phyloP scores from a whole-genome alignment of 2,113 vertebrate species.

The Ictalurus furcatus region DNA sequence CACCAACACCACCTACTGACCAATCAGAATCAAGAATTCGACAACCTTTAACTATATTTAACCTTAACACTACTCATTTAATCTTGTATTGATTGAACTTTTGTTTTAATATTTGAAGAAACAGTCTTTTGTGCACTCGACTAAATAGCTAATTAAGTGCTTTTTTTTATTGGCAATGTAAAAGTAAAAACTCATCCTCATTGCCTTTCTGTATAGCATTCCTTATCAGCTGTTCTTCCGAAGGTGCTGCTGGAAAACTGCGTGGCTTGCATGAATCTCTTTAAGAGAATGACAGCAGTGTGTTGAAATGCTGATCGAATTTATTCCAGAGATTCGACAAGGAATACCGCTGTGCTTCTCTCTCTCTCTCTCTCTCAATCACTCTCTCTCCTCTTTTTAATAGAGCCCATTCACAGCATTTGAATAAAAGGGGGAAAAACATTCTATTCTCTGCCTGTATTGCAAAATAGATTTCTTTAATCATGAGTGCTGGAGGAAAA shows the following conservation, averaged over 20 bases:
- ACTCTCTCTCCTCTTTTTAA: conserved; percentile 33
- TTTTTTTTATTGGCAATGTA: background rate
- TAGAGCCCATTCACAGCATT: conserved; percentile 46
- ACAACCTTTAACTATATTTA: background rate
- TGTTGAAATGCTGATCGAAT: conserved; percentile 31
- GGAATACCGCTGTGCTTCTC: background rate
- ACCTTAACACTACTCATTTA: background rate
- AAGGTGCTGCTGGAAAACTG: conserved; percentile 1
- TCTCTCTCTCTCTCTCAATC: background rate
- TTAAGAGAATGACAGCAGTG: conserved; percentile 4
- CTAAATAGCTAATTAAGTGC: background rate
- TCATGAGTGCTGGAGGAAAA: conserved; percentile 63
- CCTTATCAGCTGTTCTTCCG: conserved; percentile 1
- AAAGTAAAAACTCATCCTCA: background rate
- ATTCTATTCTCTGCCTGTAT: conserved; percentile 69
- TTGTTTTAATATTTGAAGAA: conserved; percentile 1
- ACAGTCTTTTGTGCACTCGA: background rate
- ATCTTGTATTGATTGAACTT: background rate
- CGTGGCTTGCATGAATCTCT: conserved; percentile 20
- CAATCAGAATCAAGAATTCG: background rate
- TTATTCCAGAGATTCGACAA: conserved; percentile 24
- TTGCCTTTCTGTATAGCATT: background rate
- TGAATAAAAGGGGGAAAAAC: conserved; percentile 55
- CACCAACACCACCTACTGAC: background rate
- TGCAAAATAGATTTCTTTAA: conserved; percentile 68